phyloP scores from a whole-genome alignment of 2,888 invertebrate species.

The Dolomedes plantarius region DNA sequence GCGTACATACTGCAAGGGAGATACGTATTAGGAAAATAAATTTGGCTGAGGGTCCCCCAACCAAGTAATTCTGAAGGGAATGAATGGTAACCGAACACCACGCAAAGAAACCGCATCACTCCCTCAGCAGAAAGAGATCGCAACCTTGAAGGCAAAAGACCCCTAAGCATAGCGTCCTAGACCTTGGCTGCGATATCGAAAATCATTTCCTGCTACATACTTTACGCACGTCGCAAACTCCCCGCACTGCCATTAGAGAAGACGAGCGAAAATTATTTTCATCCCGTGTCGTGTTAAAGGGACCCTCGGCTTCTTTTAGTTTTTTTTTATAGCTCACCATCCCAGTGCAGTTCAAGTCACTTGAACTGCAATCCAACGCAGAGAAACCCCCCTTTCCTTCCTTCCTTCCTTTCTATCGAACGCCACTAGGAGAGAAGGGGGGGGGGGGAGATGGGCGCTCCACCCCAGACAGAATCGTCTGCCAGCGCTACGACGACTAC shows the following conservation, averaged over 20 bases:
- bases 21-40: no score
- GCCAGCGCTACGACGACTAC: constrained; percentile 18
- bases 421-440: not conserved
- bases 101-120: no score
- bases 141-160: constrained; percentile 10
- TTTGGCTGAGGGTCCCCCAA: no score
- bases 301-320: not conserved
- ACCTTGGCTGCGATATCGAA: constrained; percentile 4
- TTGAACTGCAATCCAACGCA: not conserved
- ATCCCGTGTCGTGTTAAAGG: not conserved
- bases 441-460: not conserved
- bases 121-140: no score
- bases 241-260: not conserved
- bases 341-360: not conserved
- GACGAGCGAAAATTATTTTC: not conserved
- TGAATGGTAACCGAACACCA: no score
- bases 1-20: no score
- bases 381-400: not conserved
- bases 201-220: not conserved
- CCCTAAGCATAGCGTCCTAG: constrained; percentile 5
- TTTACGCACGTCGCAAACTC: not conserved
- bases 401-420: not conserved
- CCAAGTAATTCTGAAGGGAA: no score
- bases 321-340: not conserved
- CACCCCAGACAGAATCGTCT: constrained; percentile 13